Conservation (phyloP, 2,888 invertebrate genomes). For the Apocheima hispidaria region DNA sequence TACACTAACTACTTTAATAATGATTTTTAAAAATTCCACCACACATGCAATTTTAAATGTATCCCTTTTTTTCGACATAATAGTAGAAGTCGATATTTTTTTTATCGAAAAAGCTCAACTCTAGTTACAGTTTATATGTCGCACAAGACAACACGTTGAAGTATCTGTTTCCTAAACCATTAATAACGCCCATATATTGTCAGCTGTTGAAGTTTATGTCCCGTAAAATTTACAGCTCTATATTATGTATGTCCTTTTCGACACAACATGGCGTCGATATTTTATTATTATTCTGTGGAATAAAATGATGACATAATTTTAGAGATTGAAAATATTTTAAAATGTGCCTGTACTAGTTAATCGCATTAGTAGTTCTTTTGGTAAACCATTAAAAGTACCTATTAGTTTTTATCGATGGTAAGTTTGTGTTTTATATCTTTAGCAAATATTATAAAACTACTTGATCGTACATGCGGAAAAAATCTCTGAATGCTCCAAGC, state of each 20-base stretch:
- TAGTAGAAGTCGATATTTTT: conserved; percentile 34
- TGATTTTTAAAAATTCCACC: too few relatives aligned
- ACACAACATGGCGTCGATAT: conserved; percentile 17
- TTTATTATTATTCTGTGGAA: conserved; percentile 15
- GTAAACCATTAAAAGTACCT: too few relatives aligned
- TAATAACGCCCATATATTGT: conserved; percentile 51
- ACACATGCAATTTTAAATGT: too few relatives aligned
- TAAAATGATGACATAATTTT: not conserved
- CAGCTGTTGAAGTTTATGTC: conserved; percentile 35
- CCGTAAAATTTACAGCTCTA: conserved; percentile 34
- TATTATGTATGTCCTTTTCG: conserved; percentile 17
- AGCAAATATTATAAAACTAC: too few relatives aligned
- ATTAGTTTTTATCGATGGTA: too few relatives aligned
- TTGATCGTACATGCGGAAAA: too few relatives aligned
- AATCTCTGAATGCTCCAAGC: too few relatives aligned
- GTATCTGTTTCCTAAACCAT: conserved; percentile 60
- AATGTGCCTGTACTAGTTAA: too few relatives aligned
- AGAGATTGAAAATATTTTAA: not conserved
- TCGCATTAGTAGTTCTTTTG: too few relatives aligned
- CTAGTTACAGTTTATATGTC: conserved; percentile 26
- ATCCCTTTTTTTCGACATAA: too few relatives aligned
- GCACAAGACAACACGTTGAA: conserved; percentile 42
- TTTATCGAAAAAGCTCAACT: conserved; percentile 27
- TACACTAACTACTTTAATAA: too few relatives aligned
- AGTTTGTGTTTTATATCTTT: too few relatives aligned